Conservation (phyloP, 2,888 invertebrate genomes). For the Ceratothoa steindachneri region DNA sequence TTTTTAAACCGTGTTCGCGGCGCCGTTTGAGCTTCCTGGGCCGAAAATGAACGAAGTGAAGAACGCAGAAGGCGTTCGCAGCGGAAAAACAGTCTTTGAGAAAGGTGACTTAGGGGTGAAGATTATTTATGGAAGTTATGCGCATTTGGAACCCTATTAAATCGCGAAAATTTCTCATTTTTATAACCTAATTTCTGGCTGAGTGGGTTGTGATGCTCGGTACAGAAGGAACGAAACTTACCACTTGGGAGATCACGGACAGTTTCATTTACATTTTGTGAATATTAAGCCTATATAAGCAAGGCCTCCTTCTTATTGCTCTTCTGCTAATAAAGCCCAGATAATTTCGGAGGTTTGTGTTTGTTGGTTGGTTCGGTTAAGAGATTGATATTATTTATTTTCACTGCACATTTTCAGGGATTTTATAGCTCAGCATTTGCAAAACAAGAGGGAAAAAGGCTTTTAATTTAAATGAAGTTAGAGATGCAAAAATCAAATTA, state of each 20-base stretch:
- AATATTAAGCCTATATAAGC: conserved; percentile 46
- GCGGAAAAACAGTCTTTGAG: background rate
- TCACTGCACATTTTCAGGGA: too few species aligned
- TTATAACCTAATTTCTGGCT: conserved; percentile 47
- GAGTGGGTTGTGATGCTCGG: conserved; percentile 47
- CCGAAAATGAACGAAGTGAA: background rate
- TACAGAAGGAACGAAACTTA: conserved; percentile 41
- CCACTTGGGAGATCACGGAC: conserved; percentile 43
- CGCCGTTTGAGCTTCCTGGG: background rate
- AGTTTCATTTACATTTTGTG: conserved; percentile 48
- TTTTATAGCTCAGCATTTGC: too few species aligned
- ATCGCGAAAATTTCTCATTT: conserved; percentile 30
- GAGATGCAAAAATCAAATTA: too few species aligned
- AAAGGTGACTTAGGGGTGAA: background rate
- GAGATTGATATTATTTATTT: too few species aligned
- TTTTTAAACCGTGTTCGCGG: background rate
- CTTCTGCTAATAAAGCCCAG: background rate
- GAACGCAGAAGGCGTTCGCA: background rate
- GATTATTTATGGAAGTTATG: background rate
- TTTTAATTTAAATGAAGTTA: too few species aligned
- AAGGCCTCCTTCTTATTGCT: background rate
- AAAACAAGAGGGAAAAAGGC: too few species aligned
- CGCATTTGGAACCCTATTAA: conserved; percentile 6
- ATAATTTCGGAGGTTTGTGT: background rate
- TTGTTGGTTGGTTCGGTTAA: too few species aligned